These are phyloP conservation scores for Sibirionetta formosa DNA, from an alignment of 2,797 vertebrate genomes.

Conservation along the genomic window DNA sequence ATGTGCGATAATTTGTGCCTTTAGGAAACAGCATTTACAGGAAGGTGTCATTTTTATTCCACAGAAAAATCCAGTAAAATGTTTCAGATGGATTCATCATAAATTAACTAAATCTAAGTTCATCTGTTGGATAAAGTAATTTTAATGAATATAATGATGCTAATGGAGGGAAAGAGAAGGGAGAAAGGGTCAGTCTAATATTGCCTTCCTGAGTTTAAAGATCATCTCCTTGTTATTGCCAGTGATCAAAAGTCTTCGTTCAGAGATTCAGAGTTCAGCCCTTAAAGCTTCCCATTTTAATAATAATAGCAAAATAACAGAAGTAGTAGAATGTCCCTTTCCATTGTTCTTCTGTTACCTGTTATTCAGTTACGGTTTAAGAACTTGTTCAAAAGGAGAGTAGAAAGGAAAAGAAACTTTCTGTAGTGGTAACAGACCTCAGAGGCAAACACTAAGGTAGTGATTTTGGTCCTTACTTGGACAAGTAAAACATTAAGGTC, in stretches of 20 bases:
- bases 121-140: not conserved
- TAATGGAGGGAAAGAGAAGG: not conserved
- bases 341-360: not conserved
- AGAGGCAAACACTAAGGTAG: not conserved
- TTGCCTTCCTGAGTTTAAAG: not conserved
- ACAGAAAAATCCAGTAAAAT: not conserved
- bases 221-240: not conserved
- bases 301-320: not conserved
- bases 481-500: not conserved
- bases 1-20: not conserved
- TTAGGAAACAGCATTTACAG: not conserved
- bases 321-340: not conserved
- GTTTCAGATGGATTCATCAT: not conserved
- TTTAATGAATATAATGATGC: not conserved
- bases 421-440: not conserved
- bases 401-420: not conserved
- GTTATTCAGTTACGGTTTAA: not conserved
- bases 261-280: not conserved
- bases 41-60: not conserved
- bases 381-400: not conserved
- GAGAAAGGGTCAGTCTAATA: not conserved
- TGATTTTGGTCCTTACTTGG: not conserved
- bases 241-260: not conserved
- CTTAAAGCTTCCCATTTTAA: not conserved
- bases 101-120: slow-evolving; percentile 11